These are phyloP conservation scores for Odontothrips loti DNA, from an alignment of 2,888 invertebrate species.

Conservation along the genomic window DNA sequence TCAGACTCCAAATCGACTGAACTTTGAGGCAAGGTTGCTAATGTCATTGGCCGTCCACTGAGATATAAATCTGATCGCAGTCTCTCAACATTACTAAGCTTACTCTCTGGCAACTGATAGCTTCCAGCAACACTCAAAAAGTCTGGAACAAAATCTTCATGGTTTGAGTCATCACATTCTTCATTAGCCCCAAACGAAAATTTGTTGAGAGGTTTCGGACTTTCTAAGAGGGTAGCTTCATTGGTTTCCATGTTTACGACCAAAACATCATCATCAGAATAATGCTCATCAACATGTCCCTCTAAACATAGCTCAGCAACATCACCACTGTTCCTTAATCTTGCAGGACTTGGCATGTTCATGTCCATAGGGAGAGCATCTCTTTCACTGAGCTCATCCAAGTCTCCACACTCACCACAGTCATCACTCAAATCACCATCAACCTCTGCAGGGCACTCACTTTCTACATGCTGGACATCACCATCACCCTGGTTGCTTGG, in stretches of 20 bases:
- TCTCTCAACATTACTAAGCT: neutral
- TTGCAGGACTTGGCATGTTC: neutral
- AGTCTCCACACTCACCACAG: neutral
- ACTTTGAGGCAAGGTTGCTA: neutral
- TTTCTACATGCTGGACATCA: neutral
- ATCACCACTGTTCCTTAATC: neutral
- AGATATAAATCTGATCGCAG: neutral
- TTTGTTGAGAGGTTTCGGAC: conserved; percentile 35
- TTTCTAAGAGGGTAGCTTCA: conserved; percentile 48
- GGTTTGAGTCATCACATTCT: neutral
- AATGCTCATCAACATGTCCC: conserved; percentile 34
- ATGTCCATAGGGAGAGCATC: neutral
- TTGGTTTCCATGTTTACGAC: conserved; percentile 52
- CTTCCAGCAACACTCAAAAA: conserved; percentile 23
- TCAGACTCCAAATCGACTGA: neutral
- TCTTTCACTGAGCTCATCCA: neutral
- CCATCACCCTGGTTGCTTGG: neutral
- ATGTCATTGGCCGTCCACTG: neutral
- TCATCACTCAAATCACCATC: conserved; percentile 17
- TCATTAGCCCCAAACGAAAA: neutral
- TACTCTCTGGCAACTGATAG: neutral
- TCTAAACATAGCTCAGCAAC: neutral
- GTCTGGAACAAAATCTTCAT: conserved; percentile 7
- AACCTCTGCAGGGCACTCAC: neutral
- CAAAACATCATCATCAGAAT: conserved; percentile 47